A percentile compares a stretch with the other conserved stretches of the same genome.
Conservation (phyloP, 1,140 invertebrate species). For the Ptiloglossa arizonensis region DNA sequence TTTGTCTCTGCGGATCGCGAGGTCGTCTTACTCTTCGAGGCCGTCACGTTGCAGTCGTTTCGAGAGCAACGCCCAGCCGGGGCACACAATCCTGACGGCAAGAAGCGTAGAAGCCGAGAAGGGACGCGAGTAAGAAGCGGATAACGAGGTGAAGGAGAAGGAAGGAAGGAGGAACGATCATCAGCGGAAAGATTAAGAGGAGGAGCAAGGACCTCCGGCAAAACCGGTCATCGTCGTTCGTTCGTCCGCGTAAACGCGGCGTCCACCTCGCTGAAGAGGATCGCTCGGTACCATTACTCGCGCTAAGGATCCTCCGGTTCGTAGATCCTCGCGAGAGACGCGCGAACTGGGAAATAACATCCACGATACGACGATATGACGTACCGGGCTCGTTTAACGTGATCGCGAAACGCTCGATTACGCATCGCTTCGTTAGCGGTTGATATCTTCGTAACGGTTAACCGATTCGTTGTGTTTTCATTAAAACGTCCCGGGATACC, state of each 20-base stretch:
- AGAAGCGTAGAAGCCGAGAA: conserved; percentile 40
- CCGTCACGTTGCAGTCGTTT: conserved; percentile 49
- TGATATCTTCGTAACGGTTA: not conserved
- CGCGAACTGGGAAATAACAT: too few relatives aligned
- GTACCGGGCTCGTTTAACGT: not conserved
- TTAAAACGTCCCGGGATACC: not conserved
- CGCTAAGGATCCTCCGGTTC: conserved; percentile 32
- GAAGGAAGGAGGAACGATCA: conserved; percentile 54
- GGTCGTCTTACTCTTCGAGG: conserved; percentile 55
- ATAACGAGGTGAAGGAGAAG: conserved; percentile 51
- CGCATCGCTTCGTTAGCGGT: conserved; percentile 7
- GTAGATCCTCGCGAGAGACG: conserved; percentile 16
- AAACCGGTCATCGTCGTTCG: conserved; percentile 66
- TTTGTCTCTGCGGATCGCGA: conserved; percentile 33
- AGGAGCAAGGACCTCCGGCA: conserved; percentile 67
- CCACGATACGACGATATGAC: too few relatives aligned
- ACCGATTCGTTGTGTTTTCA: not conserved
- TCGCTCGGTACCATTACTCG: conserved; percentile 49
- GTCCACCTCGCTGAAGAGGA: conserved; percentile 41
- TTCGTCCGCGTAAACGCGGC: conserved; percentile 62
- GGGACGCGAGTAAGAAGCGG: conserved; percentile 42
- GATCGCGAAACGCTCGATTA: conserved; percentile 2
- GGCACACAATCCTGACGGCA: conserved; percentile 35
- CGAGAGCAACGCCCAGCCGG: conserved; percentile 56
- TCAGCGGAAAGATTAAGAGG: conserved; percentile 66